These are phyloP conservation scores for Sebastes itinus DNA, from an alignment of 2,797 vertebrate genomes.

Conservation along the genomic window DNA sequence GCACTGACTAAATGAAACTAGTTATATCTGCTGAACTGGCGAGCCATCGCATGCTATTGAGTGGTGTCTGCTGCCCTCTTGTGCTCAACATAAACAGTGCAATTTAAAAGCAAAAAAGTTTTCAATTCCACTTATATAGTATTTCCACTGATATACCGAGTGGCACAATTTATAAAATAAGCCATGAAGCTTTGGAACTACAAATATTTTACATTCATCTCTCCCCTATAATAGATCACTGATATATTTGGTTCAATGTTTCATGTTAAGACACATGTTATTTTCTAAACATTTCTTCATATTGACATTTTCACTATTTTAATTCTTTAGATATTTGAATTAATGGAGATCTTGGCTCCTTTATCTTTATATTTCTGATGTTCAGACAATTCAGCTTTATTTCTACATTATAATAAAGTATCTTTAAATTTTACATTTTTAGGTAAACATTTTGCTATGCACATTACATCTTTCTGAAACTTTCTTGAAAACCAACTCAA, in stretches of 20 bases:
- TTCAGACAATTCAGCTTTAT: background rate
- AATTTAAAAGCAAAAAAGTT: background rate
- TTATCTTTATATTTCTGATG: background rate
- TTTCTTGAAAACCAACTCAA: background rate
- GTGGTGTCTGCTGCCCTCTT: constrained; percentile 81
- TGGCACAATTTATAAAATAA: background rate
- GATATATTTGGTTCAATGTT: background rate
- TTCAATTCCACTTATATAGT: background rate
- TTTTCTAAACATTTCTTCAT: background rate
- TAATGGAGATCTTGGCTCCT: background rate
- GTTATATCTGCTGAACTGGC: background rate
- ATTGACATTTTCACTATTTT: background rate
- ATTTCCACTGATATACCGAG: background rate
- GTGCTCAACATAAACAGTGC: constrained; percentile 45
- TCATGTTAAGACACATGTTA: background rate
- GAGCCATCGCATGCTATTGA: constrained; percentile 42
- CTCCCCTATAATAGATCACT: background rate
- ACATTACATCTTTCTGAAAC: background rate
- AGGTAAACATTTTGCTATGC: background rate
- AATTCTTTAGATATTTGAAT: background rate
- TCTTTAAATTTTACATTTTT: background rate
- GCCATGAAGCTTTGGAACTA: background rate
- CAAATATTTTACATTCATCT: background rate
- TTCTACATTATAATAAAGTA: background rate
- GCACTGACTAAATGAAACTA: constrained; percentile 42